These are phyloP conservation scores for Portevinia maculata DNA, from an alignment of 2,888 invertebrate species.

Conservation along the genomic window DNA sequence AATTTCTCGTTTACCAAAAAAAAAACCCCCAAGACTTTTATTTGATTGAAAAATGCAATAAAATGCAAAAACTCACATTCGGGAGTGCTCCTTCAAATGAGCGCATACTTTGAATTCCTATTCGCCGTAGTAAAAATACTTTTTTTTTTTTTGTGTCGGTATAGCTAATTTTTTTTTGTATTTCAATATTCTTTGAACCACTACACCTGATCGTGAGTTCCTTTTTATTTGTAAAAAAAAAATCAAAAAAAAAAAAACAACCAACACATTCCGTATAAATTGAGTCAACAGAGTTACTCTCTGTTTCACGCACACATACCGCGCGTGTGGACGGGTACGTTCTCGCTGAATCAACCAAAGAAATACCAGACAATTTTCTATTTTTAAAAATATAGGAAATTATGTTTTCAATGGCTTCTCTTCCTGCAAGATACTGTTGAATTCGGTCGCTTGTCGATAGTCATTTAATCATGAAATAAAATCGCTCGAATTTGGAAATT, in stretches of 20 bases:
- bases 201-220: conserved; percentile 36
- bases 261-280: conserved; percentile 36
- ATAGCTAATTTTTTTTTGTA: neutral
- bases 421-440: conserved; percentile 63
- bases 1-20: conserved; percentile 4
- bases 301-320: conserved; percentile 44
- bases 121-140: neutral
- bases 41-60: conserved; percentile 22
- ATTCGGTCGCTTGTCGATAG: conserved; percentile 51
- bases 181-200: conserved; percentile 10
- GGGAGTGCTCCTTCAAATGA: neutral
- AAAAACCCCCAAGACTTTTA: neutral
- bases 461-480: conserved; percentile 49
- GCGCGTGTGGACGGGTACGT: conserved; percentile 18
- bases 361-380: conserved; percentile 64
- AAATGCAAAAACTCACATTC: conserved; percentile 2
- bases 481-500: conserved; percentile 24
- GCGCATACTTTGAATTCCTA: neutral
- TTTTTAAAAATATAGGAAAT: conserved; percentile 68
- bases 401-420: conserved; percentile 62
- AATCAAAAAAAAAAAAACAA: conserved; percentile 4
- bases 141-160: neutral
- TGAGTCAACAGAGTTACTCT: conserved; percentile 37
- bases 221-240: conserved; percentile 7
- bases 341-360: conserved; percentile 52